Conservation (phyloP, 2,113 vertebrate genomes). For the Malaclemys terrapin region DNA sequence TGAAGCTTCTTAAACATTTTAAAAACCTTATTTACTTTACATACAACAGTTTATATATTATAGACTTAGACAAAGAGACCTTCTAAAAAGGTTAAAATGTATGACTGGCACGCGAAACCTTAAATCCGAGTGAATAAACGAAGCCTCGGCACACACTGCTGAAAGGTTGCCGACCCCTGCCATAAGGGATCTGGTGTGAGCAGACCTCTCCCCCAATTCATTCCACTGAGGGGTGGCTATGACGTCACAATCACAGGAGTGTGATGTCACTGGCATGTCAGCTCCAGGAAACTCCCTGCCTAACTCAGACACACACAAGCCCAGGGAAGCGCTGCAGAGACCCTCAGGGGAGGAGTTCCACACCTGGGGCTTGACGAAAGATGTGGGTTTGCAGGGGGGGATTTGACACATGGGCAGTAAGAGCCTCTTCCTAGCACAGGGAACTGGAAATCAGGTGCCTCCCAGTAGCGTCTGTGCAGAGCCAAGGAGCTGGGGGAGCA, state of each 20-base stretch:
- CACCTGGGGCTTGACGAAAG: background rate
- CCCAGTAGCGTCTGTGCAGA: background rate
- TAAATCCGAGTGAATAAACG: too few species aligned
- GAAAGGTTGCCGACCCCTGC: background rate
- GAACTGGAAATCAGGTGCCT: background rate
- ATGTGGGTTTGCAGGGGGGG: too few species aligned
- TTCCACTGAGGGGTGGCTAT: background rate
- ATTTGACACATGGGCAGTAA: background rate
- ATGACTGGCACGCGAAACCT: too few species aligned
- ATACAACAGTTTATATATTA: too few species aligned
- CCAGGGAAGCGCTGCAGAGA: background rate
- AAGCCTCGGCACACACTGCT: too few species aligned
- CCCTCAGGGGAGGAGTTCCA: background rate
- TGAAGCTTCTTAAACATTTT: too few species aligned
- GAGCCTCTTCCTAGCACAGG: background rate
- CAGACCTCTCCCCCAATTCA: background rate
- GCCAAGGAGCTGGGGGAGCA: too few species aligned
- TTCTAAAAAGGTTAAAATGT: too few species aligned
- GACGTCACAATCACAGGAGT: background rate
- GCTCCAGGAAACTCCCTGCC: background rate
- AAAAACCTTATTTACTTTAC: too few species aligned
- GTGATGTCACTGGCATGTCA: background rate
- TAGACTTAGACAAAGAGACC: too few species aligned
- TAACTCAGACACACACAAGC: background rate
- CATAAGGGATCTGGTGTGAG: background rate